Evolutionary conservation across 2,113 vertebrate species (phyloP).

Genomic region (Axis porcinus): DNA sequence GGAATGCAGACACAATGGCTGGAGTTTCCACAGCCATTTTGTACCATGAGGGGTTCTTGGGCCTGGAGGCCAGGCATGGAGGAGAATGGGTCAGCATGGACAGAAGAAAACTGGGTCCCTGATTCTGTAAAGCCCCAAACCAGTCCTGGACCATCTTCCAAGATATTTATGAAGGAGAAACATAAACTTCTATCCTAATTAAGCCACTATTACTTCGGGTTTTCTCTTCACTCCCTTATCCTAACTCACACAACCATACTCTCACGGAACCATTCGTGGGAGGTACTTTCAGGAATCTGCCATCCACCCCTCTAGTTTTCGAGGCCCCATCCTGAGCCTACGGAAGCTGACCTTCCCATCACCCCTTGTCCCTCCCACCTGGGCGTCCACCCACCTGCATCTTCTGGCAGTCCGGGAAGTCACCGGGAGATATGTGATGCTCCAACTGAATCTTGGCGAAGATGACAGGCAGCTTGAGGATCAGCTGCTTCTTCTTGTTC

Average conservation of each 20-base stretch:
- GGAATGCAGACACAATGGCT: not conserved
- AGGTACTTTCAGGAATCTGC: not conserved
- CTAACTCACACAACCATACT: not conserved
- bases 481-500: slow-evolving; percentile 93
- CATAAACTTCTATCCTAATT: not conserved
- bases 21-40: not conserved
- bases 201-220: not conserved
- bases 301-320: not conserved
- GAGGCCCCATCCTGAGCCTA: not conserved
- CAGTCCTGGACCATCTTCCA: not conserved
- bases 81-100: not conserved
- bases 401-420: slow-evolving; percentile 92
- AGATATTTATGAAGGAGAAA: not conserved
- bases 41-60: not conserved
- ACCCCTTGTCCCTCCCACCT: rapidly evolving
- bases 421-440: slow-evolving; percentile 91
- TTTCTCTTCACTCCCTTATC: not conserved
- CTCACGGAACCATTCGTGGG: rapidly evolving
- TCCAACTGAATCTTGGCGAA: slow-evolving; percentile 93
- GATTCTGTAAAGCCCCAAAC: not conserved
- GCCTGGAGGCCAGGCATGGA: not conserved
- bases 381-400: slow-evolving; percentile 87
- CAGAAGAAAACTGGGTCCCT: not conserved
- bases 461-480: slow-evolving; percentile 90
- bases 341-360: not conserved